Percentiles rank a stretch among this genome's conserved stretches.
phyloP scores from a whole-genome alignment of 2,113 vertebrate species.

The Tychaedon coryphoeus region DNA sequence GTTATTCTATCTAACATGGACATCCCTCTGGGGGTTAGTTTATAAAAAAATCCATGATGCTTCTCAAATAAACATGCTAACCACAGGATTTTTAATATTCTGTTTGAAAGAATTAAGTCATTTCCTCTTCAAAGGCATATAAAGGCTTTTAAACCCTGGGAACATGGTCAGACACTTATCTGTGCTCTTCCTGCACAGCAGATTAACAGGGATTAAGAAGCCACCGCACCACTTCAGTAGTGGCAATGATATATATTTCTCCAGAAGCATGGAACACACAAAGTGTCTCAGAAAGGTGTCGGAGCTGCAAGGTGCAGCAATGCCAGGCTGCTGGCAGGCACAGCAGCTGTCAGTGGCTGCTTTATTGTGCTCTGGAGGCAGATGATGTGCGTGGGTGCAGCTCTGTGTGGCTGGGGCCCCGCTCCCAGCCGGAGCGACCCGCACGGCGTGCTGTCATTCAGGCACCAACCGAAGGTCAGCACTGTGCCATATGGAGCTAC shows the following conservation, averaged over 20 bases:
- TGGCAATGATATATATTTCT: not conserved
- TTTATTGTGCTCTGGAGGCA: slow-evolving; percentile 22
- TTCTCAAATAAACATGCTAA: not conserved
- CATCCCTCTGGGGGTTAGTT: not conserved
- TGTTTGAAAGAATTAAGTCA: not conserved
- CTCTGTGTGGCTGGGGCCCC: not conserved
- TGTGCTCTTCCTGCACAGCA: not conserved
- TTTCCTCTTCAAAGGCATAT: not conserved
- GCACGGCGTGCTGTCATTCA: slow-evolving; percentile 55
- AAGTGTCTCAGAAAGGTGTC: not conserved
- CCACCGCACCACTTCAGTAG: not conserved
- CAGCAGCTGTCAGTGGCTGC: not conserved
- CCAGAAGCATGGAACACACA: not conserved
- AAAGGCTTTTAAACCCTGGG: not conserved
- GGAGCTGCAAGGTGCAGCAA: not conserved
- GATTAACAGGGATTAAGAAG: not conserved
- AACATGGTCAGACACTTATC: not conserved
- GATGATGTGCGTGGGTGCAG: not conserved
- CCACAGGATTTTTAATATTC: not conserved
- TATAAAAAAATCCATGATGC: not conserved
- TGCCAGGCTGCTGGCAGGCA: not conserved
- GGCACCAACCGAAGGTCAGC: slow-evolving; percentile 69
- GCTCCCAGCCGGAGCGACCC: slow-evolving; percentile 6
- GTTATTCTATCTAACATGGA: not conserved
- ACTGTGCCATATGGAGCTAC: slow-evolving; percentile 61